Evolutionary conservation across 2,113 vertebrate species (phyloP).

Genomic region (Terrapene triunguis): DNA sequence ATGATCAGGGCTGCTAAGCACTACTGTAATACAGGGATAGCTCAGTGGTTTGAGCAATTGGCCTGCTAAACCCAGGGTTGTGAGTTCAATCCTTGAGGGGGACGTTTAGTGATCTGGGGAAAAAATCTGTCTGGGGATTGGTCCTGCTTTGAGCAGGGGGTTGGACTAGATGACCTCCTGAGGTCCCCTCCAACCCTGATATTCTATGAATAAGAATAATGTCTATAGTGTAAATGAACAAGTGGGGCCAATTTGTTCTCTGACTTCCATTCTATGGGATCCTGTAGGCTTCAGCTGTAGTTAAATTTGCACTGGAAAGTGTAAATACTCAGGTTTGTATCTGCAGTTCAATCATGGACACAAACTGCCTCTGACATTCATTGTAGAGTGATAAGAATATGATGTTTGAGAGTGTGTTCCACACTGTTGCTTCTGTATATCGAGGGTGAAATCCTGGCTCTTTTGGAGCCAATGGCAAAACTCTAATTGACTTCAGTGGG

Average conservation of each 20-base stretch:
- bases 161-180: no score
- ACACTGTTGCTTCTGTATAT: fast-evolving
- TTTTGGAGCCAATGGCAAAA: neutral
- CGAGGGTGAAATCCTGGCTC: neutral
- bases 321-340: neutral
- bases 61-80: no score
- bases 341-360: fast-evolving
- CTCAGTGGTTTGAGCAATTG: no score
- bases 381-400: neutral
- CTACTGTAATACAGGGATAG: neutral
- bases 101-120: no score
- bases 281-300: neutral
- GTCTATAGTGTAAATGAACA: neutral
- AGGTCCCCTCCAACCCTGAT: no score
- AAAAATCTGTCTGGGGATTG: no score
- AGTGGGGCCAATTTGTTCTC: neutral
- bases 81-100: no score
- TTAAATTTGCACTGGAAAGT: neutral
- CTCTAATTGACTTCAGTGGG: neutral
- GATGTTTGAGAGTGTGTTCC: fast-evolving
- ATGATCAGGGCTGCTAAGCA: neutral
- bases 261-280: neutral
- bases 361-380: fast-evolving
- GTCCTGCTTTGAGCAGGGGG: no score
- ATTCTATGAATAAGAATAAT: neutral